These are phyloP conservation scores for Lasioglossum baleicum DNA, from an alignment of 1,140 invertebrate species.

Conservation along the genomic window DNA sequence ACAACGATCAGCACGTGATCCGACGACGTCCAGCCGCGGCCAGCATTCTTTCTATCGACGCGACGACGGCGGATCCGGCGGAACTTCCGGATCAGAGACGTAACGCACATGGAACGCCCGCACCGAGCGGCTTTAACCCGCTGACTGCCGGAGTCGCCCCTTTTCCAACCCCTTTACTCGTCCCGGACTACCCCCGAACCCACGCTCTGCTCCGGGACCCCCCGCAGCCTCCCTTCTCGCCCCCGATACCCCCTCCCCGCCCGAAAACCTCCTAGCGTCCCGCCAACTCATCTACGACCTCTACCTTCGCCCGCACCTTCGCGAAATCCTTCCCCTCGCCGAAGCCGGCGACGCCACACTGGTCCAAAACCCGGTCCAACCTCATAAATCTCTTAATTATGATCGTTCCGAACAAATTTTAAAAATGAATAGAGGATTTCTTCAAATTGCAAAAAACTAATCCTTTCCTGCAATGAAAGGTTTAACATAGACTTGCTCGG, in stretches of 20 bases:
- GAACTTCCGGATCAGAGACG: background rate
- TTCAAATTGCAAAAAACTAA: too few species aligned
- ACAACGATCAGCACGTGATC: conserved; percentile 18
- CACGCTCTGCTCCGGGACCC: conserved; percentile 60
- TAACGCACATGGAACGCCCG: conserved; percentile 60
- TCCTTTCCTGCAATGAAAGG: too few species aligned
- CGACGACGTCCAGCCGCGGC: background rate
- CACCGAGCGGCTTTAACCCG: conserved; percentile 72
- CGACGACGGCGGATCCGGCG: background rate
- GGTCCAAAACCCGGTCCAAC: too few species aligned
- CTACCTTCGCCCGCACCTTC: conserved; percentile 51
- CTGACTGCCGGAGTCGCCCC: conserved; percentile 75
- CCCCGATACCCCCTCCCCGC: conserved; percentile 50
- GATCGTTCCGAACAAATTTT: too few species aligned
- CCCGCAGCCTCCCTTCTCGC: conserved; percentile 53
- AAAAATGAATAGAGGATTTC: too few species aligned
- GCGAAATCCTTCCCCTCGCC: conserved; percentile 37
- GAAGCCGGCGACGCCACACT: too few species aligned
- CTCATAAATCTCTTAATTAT: too few species aligned
- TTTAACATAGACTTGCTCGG: too few species aligned
- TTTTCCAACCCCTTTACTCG: conserved; percentile 71
- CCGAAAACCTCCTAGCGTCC: conserved; percentile 34
- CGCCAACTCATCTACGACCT: conserved; percentile 50
- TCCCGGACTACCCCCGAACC: conserved; percentile 70
- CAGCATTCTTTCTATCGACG: background rate